Evolutionary conservation across 2,797 vertebrate species (phyloP), one percentile per base, ranked within the genome.

Genomic region (Pangasius sanitwongsei): DNA sequence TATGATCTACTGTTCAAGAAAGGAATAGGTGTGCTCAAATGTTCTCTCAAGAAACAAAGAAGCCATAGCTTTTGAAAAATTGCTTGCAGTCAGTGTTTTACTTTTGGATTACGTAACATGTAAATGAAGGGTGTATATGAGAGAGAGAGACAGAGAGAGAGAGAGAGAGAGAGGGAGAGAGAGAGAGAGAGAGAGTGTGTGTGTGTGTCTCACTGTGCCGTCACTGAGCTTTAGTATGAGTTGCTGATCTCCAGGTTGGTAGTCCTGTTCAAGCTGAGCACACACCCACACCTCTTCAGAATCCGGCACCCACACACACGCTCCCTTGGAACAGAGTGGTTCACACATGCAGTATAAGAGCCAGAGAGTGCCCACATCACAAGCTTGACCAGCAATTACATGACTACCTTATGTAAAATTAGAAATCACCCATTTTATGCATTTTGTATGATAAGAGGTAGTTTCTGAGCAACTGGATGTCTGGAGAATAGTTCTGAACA

Each of bases 221-320:
- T 96, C 91, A 6, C 90, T 89, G 86, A 97, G 94, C 91, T 91
- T 85, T 6, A 97, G 94, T 28, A 91, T 89, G 9, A 97, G 93
- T 7, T 93, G 6, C 0, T 92, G 2, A 0, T 96, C 95, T 89
- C 94, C 97, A 74, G 94, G 93, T 50, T 67, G 89, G 93, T 95
- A 97, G 92, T 94, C 93, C 89, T 92, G 93, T 31, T 95, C 94
- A 59, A 97, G 91, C 83, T 95, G 93, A 72, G 96, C 96, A 7
- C 91, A 95, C 87, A 93, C 93, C 97, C 97, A 97, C 78, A 97
- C 96, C n/a, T 94, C 90, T 1, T 93, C 91, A 3, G 92, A 91
- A 88, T 97, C 96, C 59, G 96, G 95, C 88, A 97, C 93, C 97
- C 97, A 97, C 90, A 97, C 96, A 74, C 89, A 87, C 0, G 95